Conservation (phyloP, 1,140 invertebrate genomes). For the Adoxophyes honmai region DNA sequence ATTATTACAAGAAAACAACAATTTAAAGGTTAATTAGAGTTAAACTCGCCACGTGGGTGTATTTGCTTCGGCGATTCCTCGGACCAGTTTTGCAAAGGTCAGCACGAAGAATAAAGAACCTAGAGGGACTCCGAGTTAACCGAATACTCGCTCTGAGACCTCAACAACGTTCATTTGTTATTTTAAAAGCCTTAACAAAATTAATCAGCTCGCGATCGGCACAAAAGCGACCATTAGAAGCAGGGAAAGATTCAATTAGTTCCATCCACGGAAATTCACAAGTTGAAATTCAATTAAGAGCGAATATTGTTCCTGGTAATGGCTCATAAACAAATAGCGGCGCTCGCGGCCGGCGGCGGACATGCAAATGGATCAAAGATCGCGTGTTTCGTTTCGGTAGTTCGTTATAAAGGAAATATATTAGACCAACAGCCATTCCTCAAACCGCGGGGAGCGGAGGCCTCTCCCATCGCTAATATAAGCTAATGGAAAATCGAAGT, state of each 20-base stretch:
- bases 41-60: too few species aligned
- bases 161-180: conserved; percentile 25
- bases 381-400: conserved; percentile 66
- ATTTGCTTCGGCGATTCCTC: too few species aligned
- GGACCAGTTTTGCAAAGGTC: too few species aligned
- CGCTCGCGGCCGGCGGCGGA: conserved; percentile 25
- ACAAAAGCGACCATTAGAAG: conserved; percentile 29
- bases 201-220: conserved; percentile 31
- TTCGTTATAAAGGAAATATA: conserved; percentile 71
- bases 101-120: too few species aligned
- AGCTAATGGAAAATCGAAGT: conserved; percentile 75
- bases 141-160: neutral
- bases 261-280: conserved; percentile 45
- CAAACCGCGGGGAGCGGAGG: conserved; percentile 52
- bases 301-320: conserved; percentile 44
- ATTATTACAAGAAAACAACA: neutral
- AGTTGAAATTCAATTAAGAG: conserved; percentile 51
- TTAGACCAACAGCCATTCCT: conserved; percentile 58
- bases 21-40: neutral
- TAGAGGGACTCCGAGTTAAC: too few species aligned
- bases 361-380: conserved; percentile 71
- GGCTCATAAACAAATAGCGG: conserved; percentile 57
- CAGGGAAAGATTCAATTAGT: conserved; percentile 44
- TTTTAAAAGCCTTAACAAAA: conserved; percentile 41
- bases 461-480: conserved; percentile 72